Conservation (phyloP, 2,113 vertebrate genomes). For the Struthio camelus region DNA sequence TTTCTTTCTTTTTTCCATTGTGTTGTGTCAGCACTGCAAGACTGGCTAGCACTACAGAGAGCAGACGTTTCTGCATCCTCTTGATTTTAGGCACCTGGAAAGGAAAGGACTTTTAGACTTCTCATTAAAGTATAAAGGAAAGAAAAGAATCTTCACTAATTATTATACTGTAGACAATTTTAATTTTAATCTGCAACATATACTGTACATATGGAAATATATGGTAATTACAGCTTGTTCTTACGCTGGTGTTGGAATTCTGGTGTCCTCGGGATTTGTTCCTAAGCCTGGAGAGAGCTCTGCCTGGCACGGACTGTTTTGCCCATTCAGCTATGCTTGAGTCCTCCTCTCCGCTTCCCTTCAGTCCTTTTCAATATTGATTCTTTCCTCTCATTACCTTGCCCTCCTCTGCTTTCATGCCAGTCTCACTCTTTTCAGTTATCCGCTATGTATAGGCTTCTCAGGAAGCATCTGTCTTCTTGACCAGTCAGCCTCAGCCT, state of each 20-base stretch:
- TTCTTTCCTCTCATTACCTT: background rate
- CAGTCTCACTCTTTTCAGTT: background rate
- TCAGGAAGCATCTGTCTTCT: background rate
- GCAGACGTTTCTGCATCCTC: background rate
- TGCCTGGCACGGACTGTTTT: background rate
- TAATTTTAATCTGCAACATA: background rate
- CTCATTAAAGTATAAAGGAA: background rate
- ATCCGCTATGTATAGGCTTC: background rate
- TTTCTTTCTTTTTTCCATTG: background rate
- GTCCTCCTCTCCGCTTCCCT: background rate
- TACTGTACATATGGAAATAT: background rate
- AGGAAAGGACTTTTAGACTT: background rate
- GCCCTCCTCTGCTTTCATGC: background rate
- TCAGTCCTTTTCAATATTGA: fast-evolving
- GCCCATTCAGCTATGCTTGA: no score
- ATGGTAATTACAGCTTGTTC: background rate
- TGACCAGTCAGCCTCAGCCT: background rate
- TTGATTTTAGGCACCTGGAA: background rate
- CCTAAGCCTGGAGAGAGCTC: background rate
- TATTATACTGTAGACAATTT: background rate
- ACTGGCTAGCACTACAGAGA: background rate
- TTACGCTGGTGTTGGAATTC: background rate
- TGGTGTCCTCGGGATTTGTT: background rate
- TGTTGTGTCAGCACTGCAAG: background rate
- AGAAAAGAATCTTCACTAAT: background rate